These are phyloP conservation scores for Australoheros facetus DNA, from an alignment of 2,797 vertebrate species.

Conservation along the genomic window DNA sequence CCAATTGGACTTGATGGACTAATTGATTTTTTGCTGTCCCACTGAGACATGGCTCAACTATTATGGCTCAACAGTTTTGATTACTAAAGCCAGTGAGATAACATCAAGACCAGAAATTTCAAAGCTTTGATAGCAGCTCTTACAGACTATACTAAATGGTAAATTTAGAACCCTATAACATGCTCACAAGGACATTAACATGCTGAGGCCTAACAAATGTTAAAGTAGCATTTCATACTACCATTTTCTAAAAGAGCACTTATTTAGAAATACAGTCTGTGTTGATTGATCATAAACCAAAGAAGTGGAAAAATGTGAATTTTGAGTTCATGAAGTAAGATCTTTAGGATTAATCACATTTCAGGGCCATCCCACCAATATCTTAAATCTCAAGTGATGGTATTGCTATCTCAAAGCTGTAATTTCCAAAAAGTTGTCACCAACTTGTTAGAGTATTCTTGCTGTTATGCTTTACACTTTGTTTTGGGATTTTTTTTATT, in stretches of 20 bases:
- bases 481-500: background rate
- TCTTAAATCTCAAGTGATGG: background rate
- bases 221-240: background rate
- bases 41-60: constrained; percentile 33
- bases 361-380: background rate
- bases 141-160: background rate
- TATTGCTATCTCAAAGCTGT: background rate
- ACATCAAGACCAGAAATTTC: background rate
- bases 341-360: background rate
- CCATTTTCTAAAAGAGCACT: background rate
- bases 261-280: background rate
- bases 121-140: background rate
- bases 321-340: background rate
- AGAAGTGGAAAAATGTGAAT: background rate
- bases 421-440: background rate
- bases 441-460: background rate
- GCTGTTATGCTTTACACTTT: background rate
- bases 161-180: background rate
- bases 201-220: background rate
- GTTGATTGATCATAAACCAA: background rate
- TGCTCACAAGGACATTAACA: background rate
- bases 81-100: constrained; percentile 32
- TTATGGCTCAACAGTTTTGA: constrained; percentile 30
- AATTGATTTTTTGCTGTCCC: constrained; percentile 68
- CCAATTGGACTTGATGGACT: constrained; percentile 63